These are phyloP conservation scores for Amblyjoppa fuscipennis DNA, from an alignment of 2,888 invertebrate genomes.

Conservation along the genomic window DNA sequence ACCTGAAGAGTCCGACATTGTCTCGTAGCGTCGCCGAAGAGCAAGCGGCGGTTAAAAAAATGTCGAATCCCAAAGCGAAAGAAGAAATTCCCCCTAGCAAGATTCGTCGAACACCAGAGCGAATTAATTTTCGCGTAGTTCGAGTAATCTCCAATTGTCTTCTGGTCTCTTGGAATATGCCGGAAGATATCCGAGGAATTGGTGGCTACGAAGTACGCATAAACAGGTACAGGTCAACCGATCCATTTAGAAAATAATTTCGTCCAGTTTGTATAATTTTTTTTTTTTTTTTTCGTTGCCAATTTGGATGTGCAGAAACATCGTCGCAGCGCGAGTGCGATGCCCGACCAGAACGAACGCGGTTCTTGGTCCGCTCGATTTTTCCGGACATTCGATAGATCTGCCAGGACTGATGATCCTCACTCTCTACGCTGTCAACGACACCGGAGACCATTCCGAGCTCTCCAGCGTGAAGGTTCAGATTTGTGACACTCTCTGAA, in stretches of 20 bases:
- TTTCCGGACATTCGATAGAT: conserved; percentile 25
- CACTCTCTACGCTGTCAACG: conserved; percentile 65
- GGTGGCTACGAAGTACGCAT: conserved; percentile 26
- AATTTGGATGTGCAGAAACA: conserved; percentile 32
- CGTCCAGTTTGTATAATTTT: background rate
- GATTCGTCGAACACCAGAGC: conserved; percentile 50
- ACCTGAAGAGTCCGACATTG: conserved; percentile 53
- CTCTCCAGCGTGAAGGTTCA: conserved; percentile 55
- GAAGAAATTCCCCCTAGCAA: background rate
- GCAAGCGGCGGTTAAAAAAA: background rate
- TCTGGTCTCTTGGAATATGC: conserved; percentile 53
- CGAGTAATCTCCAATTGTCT: conserved; percentile 65
- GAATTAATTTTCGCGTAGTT: conserved; percentile 66
- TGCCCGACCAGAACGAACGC: conserved; percentile 68
- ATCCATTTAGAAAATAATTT: background rate
- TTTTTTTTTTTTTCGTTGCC: background rate
- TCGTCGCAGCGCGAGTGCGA: conserved; percentile 60
- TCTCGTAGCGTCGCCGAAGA: background rate
- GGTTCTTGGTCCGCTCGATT: conserved; percentile 59
- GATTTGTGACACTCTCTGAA: background rate
- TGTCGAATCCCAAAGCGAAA: background rate
- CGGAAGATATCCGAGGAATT: conserved; percentile 2
- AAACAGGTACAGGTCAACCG: conserved; percentile 24
- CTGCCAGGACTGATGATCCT: conserved; percentile 55
- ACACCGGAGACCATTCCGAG: conserved; percentile 61